Conservation (phyloP, 1,140 invertebrate species). For the Bombus polaris region DNA sequence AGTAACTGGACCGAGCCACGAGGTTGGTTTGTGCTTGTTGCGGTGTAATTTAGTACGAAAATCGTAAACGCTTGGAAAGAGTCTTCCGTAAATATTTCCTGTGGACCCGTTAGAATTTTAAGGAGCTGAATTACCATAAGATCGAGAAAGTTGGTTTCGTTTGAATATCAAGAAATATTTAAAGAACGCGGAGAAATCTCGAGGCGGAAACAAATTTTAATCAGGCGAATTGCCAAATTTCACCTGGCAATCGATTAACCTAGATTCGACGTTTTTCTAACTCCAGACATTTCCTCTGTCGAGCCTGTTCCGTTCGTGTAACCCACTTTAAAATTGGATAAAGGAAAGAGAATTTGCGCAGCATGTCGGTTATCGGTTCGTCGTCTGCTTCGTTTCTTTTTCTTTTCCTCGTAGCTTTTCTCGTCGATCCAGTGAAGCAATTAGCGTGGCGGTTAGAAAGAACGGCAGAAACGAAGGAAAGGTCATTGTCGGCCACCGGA, state of each 20-base stretch:
- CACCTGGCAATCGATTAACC: slow-evolving; percentile 6
- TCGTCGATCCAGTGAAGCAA: background rate
- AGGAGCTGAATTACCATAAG: background rate
- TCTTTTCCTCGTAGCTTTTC: background rate
- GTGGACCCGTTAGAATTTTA: no score
- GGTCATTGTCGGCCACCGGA: slow-evolving; percentile 43
- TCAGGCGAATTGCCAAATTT: slow-evolving; percentile 10
- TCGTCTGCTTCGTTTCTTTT: no score
- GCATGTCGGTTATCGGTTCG: background rate
- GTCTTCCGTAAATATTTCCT: no score
- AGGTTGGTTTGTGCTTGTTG: no score
- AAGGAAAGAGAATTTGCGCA: background rate
- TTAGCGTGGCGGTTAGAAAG: background rate
- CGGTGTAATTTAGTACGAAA: no score
- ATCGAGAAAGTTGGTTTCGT: background rate
- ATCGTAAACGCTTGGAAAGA: no score
- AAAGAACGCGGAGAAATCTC: slow-evolving; percentile 1
- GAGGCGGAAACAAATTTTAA: slow-evolving; percentile 14
- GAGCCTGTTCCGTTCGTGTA: background rate
- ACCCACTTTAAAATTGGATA: background rate
- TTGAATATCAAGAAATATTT: background rate
- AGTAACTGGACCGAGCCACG: no score
- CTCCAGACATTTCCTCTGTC: background rate
- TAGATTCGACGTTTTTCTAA: background rate
- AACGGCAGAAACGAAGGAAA: slow-evolving; percentile 7